Evolutionary conservation across 2,113 vertebrate genomes (phyloP).

Genomic region (Lates calcarifer): DNA sequence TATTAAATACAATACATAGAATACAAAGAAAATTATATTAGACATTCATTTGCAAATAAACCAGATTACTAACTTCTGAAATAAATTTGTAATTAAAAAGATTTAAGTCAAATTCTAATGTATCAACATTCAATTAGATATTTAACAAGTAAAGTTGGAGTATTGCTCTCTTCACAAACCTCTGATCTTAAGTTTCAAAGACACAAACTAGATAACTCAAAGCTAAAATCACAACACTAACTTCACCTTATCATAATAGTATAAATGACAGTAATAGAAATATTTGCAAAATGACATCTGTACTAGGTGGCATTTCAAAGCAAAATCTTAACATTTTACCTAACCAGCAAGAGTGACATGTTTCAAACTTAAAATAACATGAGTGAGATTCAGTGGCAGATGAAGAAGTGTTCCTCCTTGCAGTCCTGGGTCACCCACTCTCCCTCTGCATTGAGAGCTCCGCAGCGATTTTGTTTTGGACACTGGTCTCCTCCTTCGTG

Average conservation of each 20-base stretch:
- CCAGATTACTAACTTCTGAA: not conserved
- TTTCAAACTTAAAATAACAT: not conserved
- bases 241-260: not conserved
- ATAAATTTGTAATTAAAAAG: not conserved
- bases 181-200: not conserved
- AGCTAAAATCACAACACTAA: not conserved
- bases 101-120: not conserved
- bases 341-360: not conserved
- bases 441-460: slow-evolving; percentile 34
- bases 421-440: slow-evolving; percentile 34
- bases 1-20: too few species aligned
- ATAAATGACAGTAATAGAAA: not conserved
- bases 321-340: not conserved
- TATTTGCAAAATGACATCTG: not conserved
- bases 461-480: not conserved
- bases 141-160: not conserved
- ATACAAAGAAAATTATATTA: too few species aligned
- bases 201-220: not conserved
- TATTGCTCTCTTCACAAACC: not conserved
- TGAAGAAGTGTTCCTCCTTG: slow-evolving; percentile 21
- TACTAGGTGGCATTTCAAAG: too few species aligned
- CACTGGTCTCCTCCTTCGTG: not conserved
- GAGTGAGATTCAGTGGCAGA: slow-evolving; percentile 24
- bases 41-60: not conserved
- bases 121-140: not conserved